Evolutionary conservation across 2,797 vertebrate species (phyloP).

Genomic region (Chiroxiphia lanceolata): DNA sequence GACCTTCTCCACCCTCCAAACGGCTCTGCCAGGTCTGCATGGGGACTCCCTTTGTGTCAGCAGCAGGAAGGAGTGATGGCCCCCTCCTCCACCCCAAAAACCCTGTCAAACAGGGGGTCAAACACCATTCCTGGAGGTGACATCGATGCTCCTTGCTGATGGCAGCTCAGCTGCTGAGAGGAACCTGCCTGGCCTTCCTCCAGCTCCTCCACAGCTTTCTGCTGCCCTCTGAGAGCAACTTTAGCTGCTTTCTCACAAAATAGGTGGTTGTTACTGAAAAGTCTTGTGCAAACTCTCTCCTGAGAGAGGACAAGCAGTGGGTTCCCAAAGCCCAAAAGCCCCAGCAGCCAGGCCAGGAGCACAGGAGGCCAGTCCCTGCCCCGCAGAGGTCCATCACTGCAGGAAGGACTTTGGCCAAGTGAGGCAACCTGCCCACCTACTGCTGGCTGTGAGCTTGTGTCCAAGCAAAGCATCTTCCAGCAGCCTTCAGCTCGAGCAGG

Average conservation of each 20-base stretch:
- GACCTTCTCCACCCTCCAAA: not conserved
- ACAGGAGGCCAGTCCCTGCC: accelerated
- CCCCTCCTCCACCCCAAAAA: not conserved
- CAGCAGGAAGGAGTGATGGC: not conserved
- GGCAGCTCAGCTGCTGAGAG: not conserved
- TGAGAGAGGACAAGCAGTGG: not conserved
- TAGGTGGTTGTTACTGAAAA: accelerated
- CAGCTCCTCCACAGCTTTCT: not conserved
- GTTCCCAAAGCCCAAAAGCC: not conserved
- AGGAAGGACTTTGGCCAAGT: accelerated
- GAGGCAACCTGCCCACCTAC: accelerated
- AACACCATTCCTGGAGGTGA: not conserved
- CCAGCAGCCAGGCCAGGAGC: not conserved
- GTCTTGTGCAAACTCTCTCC: not conserved
- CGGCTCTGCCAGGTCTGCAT: accelerated
- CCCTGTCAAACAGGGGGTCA: not conserved
- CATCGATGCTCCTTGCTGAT: accelerated
- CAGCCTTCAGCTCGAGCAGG: not conserved
- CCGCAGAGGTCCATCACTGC: accelerated
- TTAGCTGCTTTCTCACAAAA: not conserved
- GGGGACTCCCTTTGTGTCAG: not conserved
- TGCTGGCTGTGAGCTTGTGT: not conserved
- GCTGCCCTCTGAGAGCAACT: not conserved
- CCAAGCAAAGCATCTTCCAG: not conserved
- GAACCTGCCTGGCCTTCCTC: not conserved